Base-by-base conservation (phyloP, 2,113 vertebrate species). In the Embiotoca jacksoni region DNA sequence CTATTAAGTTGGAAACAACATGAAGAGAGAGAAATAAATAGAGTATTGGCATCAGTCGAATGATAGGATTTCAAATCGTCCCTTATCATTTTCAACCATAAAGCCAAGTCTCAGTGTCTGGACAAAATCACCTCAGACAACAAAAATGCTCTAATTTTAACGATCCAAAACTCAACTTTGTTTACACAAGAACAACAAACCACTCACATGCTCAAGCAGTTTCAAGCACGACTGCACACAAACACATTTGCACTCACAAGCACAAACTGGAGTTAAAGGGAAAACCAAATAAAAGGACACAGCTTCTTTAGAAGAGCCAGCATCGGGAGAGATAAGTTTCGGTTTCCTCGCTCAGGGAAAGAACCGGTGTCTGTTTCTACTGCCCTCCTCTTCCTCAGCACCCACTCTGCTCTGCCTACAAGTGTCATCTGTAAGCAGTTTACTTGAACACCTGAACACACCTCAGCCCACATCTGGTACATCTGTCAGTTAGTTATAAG, bases 401-500 rank as follows among this genome's bases (percentile, higher is more conserved):
- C 37, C 7, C 23, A 13, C 30, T 54, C 57, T 55, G 53, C 58
- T 66, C 44, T 37, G 32, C 55, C 39, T 9, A 47, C 31, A 16
- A 63, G 2, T 15, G 53, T 47, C 79, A 82, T 77, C 68, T 85
- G 79, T 55, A 30, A 77, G 60, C 59, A 74, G 55, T 85, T 82
- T 74, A 67, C 56, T 49, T 53, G 41, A 78, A 71, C 65, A 78
- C 76, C 73, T 72, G 47, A 49, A 46, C 9, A 64, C 64, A 55
- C 55, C 36, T 50, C 36, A 58, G 39, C 13, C 6, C 39, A 62
- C 44, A 56, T 50, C 54, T 77, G 62, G 36, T 55, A 30, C 53
- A 77, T 67, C 46, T 78, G 72, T 50, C 16, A 31, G 32, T 23
- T 23, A 60, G 11, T 62, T 47, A 66, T 47, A 33, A 77, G 50